Percentiles rank a stretch among this genome's conserved stretches.
These are phyloP conservation scores for Xyliphius kryptos DNA, from an alignment of 2,113 vertebrate species.

Conservation along the genomic window DNA sequence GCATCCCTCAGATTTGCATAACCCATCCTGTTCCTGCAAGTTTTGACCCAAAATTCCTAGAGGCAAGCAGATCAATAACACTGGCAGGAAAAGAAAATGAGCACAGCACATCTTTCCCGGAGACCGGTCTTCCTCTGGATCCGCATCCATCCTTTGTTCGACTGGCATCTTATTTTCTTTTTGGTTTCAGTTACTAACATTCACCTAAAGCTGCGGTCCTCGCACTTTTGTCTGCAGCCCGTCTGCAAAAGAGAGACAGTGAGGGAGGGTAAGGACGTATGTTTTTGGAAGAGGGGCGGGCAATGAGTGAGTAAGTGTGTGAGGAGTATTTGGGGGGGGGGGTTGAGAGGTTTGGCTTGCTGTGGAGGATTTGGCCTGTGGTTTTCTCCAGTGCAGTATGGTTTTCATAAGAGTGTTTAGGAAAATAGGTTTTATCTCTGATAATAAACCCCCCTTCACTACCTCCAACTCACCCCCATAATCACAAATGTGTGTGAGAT, in stretches of 20 bases:
- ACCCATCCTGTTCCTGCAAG: conserved; percentile 58
- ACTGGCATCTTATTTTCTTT: conserved; percentile 7
- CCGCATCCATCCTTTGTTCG: conserved; percentile 14
- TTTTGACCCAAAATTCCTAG: conserved; percentile 51
- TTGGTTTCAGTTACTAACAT: too few species aligned
- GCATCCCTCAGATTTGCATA: conserved; percentile 72
- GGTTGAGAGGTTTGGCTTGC: too few species aligned
- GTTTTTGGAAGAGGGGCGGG: conserved; percentile 52
- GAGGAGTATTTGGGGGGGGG: too few species aligned
- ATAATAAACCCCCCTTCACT: conserved; percentile 37
- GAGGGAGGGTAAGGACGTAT: conserved; percentile 40
- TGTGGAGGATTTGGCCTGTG: conserved; percentile 25
- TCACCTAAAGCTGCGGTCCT: conserved; percentile 31
- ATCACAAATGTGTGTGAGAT: too few species aligned
- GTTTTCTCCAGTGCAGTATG: conserved; percentile 45
- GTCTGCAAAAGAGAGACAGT: conserved; percentile 46
- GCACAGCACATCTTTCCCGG: conserved; percentile 25
- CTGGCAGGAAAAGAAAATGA: conserved; percentile 32
- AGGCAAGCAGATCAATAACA: conserved; percentile 49
- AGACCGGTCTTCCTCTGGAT: conserved; percentile 8
- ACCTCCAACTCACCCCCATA: conserved; percentile 10
- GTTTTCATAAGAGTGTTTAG: conserved; percentile 54
- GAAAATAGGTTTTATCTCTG: conserved; percentile 41
- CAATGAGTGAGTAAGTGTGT: conserved; percentile 46
- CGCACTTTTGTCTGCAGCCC: conserved; percentile 38